Evolutionary conservation across 2,888 invertebrate genomes (phyloP).

Genomic region (Cephus runcator): DNA sequence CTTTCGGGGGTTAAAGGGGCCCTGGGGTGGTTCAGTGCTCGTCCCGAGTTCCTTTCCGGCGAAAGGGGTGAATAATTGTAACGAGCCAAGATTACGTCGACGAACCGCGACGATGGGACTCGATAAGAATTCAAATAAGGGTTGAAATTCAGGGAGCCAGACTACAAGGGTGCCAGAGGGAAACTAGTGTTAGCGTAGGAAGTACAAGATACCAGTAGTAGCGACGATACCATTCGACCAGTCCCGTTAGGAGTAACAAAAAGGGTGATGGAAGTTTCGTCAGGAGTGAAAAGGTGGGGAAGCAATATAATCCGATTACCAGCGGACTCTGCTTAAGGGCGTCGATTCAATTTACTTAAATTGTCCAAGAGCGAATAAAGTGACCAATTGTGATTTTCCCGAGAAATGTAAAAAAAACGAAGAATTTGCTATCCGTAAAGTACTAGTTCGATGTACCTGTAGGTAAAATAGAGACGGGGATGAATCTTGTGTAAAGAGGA

Average conservation of each 20-base stretch:
- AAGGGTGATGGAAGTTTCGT: slow-evolving; percentile 1
- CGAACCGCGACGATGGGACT: slow-evolving; percentile 15
- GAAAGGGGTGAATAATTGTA: slow-evolving; percentile 57
- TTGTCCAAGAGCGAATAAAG: slow-evolving; percentile 35
- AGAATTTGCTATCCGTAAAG: not conserved
- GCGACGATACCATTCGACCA: not conserved
- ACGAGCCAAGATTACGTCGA: slow-evolving; percentile 45
- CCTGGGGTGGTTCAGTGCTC: slow-evolving; percentile 5
- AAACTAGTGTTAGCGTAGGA: not conserved
- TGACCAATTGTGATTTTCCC: slow-evolving; percentile 32
- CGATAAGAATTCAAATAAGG: slow-evolving; percentile 49
- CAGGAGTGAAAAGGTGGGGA: not conserved
- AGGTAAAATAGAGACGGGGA: not conserved
- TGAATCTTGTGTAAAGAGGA: too few species aligned
- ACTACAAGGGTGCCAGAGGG: not conserved
- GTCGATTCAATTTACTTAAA: slow-evolving; percentile 31
- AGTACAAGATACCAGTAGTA: not conserved
- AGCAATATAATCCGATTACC: not conserved
- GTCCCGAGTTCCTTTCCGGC: slow-evolving; percentile 24
- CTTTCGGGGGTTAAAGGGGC: slow-evolving; percentile 14
- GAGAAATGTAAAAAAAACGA: not conserved
- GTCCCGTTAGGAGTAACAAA: not conserved
- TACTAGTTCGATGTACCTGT: not conserved
- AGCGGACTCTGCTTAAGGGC: not conserved
- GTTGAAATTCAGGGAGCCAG: slow-evolving; percentile 2